Conservation (phyloP, 37 sponge, comb jelly and placozoan genomes). For the Corticium candelabrum region DNA sequence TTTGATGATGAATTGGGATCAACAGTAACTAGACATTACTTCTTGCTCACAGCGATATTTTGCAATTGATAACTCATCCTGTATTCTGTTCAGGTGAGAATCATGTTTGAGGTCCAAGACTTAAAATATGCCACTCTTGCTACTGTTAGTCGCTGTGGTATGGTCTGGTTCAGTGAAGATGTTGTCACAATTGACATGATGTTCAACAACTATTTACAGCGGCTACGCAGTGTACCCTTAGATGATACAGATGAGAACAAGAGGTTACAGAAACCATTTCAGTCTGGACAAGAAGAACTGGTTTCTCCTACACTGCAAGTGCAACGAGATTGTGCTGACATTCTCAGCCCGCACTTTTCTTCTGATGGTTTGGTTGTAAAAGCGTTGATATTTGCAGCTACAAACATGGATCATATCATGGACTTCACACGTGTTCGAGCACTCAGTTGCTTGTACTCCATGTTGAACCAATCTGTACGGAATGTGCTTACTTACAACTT, state of each 20-base stretch:
- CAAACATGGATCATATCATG: slow-evolving; percentile 81
- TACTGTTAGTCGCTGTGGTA: slow-evolving; percentile 96
- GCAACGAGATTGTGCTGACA: slow-evolving; percentile 74
- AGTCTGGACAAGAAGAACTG: no score
- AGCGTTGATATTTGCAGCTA: slow-evolving; percentile 58
- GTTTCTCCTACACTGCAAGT: slow-evolving; percentile 65
- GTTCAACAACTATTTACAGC: slow-evolving; percentile 64
- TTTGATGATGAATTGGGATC: no score
- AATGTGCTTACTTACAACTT: slow-evolving; percentile 83
- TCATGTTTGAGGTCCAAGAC: slow-evolving; percentile 98
- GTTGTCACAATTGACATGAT: slow-evolving; percentile 85
- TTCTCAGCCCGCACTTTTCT: slow-evolving; percentile 58
- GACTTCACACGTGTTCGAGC: slow-evolving; percentile 90
- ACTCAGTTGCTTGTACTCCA: slow-evolving; percentile 84
- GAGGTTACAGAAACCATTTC: background rate
- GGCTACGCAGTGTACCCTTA: slow-evolving; percentile 59
- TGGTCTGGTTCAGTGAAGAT: slow-evolving; percentile 99
- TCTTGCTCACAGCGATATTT: background rate
- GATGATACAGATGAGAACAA: slow-evolving; percentile 75
- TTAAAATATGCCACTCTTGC: slow-evolving; percentile 93
- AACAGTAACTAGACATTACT: background rate
- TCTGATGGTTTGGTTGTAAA: slow-evolving; percentile 71
- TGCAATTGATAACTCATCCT: background rate
- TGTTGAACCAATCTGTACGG: slow-evolving; percentile 82
- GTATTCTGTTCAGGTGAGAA: slow-evolving; percentile 48